phyloP scores from a whole-genome alignment of 2,888 invertebrate genomes.

The Agonopterix subpropinquella region DNA sequence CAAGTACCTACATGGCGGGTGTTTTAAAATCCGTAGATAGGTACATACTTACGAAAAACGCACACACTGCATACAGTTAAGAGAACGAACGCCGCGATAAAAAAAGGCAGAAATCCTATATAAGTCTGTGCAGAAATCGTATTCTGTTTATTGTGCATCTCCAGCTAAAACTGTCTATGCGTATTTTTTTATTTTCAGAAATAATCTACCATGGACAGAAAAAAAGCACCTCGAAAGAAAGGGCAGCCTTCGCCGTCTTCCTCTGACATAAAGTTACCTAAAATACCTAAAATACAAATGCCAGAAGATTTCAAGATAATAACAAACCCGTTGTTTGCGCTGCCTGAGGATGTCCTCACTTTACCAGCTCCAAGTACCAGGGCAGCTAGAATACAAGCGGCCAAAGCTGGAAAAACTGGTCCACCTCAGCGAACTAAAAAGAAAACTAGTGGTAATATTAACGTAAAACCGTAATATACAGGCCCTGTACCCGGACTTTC shows the following conservation, averaged over 20 bases:
- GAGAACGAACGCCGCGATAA: no score
- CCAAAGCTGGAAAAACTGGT: conserved; percentile 23
- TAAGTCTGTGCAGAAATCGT: no score
- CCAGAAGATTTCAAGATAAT: conserved; percentile 75
- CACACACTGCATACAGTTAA: no score
- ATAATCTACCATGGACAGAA: conserved; percentile 17
- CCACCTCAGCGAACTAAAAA: conserved; percentile 19
- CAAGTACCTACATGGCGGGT: no score
- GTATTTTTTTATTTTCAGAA: no score
- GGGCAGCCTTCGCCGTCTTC: conserved; percentile 48
- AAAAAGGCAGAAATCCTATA: no score
- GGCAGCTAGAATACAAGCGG: conserved; percentile 42
- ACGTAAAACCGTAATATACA: no score
- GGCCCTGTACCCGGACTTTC: no score
- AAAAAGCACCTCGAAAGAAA: conserved; percentile 59
- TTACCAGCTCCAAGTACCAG: conserved; percentile 54
- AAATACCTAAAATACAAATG: conserved; percentile 69
- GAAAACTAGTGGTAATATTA: conserved; percentile 45
- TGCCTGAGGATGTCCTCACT: conserved; percentile 78
- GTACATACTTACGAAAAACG: no score
- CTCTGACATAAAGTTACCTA: conserved; percentile 70
- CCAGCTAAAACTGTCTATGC: no score
- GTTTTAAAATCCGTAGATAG: no score
- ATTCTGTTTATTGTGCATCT: no score
- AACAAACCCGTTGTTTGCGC: conserved; percentile 75